A percentile compares a stretch with the other conserved stretches of the same genome.
Evolutionary conservation across 2,797 vertebrate species (phyloP).

Genomic region (Malacoraja senta): DNA sequence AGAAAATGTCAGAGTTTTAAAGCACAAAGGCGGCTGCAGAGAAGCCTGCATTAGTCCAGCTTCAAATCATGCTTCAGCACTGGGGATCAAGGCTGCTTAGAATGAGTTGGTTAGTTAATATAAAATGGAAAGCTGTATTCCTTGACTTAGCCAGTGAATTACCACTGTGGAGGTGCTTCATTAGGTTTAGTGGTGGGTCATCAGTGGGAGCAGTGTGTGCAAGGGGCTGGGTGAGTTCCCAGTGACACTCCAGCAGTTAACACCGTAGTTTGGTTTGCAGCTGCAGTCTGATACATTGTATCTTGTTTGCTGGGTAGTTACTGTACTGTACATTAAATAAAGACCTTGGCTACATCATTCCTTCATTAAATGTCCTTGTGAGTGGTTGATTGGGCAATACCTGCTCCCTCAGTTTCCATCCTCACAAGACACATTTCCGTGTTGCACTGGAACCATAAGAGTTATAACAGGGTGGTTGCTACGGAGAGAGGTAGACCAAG

Average conservation of each 20-base stretch:
- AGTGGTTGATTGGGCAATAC: background rate
- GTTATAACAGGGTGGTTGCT: too few relatives aligned
- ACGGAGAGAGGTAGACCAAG: too few relatives aligned
- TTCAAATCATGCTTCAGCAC: background rate
- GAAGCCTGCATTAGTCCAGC: background rate
- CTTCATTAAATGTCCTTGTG: background rate
- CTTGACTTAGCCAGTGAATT: slow-evolving; percentile 44
- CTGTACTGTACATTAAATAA: slow-evolving; percentile 72
- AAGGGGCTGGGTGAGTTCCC: slow-evolving; percentile 53
- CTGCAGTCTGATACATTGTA: slow-evolving; percentile 66
- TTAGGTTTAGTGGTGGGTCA: slow-evolving; percentile 53
- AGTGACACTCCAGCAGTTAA: slow-evolving; percentile 63
- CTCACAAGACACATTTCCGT: background rate
- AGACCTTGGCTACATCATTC: slow-evolving; percentile 60
- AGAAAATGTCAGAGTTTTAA: background rate
- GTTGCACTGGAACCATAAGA: background rate
- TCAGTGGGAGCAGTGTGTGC: slow-evolving; percentile 59
- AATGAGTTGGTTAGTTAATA: slow-evolving; percentile 44
- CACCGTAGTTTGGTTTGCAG: slow-evolving; percentile 63
- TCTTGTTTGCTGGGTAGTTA: slow-evolving; percentile 59
- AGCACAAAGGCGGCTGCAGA: background rate
- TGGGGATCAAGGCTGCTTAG: background rate
- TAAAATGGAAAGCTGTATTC: slow-evolving; percentile 46
- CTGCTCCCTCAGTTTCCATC: background rate
- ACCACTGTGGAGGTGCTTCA: background rate